phyloP scores from a whole-genome alignment of 1,140 invertebrate genomes.

The Papilio dardanus region DNA sequence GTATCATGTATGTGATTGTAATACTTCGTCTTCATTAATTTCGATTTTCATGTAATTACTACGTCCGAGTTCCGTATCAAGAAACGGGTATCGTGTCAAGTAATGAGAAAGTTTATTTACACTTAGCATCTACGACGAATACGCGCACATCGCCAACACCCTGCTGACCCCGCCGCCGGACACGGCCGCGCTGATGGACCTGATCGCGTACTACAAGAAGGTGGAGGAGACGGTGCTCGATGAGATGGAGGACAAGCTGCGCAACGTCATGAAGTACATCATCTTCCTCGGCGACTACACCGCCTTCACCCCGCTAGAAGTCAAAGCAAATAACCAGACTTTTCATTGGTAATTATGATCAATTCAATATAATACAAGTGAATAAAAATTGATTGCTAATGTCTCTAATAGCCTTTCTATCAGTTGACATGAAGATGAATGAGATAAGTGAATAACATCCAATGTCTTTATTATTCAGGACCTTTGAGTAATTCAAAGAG shows the following conservation, averaged over 20 bases:
- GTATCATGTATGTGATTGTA: no score
- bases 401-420: no score
- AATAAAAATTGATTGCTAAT: not conserved
- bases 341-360: slow-evolving; percentile 88
- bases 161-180: slow-evolving; percentile 90
- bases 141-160: slow-evolving; percentile 90
- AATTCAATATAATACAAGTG: not conserved
- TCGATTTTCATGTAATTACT: no score
- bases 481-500: no score
- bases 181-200: slow-evolving; percentile 92
- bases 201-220: slow-evolving; percentile 90
- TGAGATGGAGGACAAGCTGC: slow-evolving; percentile 90
- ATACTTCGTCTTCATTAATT: no score
- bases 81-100: not conserved
- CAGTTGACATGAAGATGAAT: not conserved
- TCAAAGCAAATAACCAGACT: slow-evolving; percentile 93
- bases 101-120: not conserved
- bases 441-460: not conserved
- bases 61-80: no score
- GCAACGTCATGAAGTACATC: slow-evolving; percentile 86
- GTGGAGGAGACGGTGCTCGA: slow-evolving; percentile 88
- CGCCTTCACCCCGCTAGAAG: slow-evolving; percentile 89
- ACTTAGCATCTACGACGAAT: slow-evolving; percentile 91
- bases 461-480: no score
- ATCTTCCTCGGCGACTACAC: slow-evolving; percentile 91